Base-by-base conservation (phyloP, 1,140 invertebrate species). In the Brachionus asplanchnoidis region DNA sequence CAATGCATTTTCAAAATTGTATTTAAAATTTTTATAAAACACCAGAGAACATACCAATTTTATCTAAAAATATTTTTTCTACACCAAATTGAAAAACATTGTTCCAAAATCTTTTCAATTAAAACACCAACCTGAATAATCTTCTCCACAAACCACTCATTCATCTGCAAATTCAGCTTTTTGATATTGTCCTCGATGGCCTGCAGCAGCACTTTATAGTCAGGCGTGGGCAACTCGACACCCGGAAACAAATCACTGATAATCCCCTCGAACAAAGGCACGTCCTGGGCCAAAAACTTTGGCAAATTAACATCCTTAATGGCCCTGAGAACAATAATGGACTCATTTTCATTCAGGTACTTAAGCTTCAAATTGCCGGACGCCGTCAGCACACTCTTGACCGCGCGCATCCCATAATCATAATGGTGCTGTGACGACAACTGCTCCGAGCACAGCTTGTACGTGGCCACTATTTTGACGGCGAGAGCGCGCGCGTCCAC, bases 281-380 rank as follows among this genome's bases (percentile, higher is more conserved):
- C 89, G 88, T 91, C 91, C 28, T 77, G 73, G 14, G 60, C 53
- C 20, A 95, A 88, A 82, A 98, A 91, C 91, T 98, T 98, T 0
- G 96, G 97, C 17, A 98, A 91, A 92, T 98, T 98, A 95, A 98
- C 98, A 88, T 98, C 96, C 86, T 96, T 91, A 8, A 98, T 91
- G 94, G 93, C 85, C 95, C 93, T 88, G 95, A 94, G 1, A 93
- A 92, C 84, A 94, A 89, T 53, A 86, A 87, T 92, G 89, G 1
- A 93, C 91, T 86, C 93, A 92, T 65, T 91, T 90, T 4, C 94
- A 89, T 95, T 94, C 4, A 93, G 93, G 88, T 96, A 97, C 3
- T 94, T 93, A 86, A 96, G 91, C 89, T 90, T 90, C 11, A 90
- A 86, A 84, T 89, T 90, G 36, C 89, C 89, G 0, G 89, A 89